These are phyloP conservation scores for Alligator sinensis DNA, from an alignment of 2,113 vertebrate species.

Conservation along the genomic window DNA sequence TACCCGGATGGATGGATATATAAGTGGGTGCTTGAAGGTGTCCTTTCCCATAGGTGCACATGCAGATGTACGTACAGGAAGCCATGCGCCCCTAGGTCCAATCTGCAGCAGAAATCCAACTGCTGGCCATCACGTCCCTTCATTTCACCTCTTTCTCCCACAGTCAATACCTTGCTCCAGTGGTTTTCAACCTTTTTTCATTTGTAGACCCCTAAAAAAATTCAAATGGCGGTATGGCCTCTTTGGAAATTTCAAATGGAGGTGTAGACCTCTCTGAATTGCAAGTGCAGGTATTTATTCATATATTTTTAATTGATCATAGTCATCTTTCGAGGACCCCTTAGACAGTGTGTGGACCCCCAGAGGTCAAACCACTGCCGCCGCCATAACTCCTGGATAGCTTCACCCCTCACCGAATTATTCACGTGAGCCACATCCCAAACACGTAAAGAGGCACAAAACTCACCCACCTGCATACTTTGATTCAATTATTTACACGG, in stretches of 20 bases:
- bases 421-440: fast-evolving
- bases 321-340: no score
- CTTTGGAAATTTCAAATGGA: no score
- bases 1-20: not conserved
- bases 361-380: no score
- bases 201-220: no score
- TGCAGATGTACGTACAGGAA: not conserved
- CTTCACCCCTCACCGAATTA: no score
- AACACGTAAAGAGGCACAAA: not conserved
- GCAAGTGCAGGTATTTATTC: no score
- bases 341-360: no score
- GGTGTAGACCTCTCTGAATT: no score
- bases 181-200: no score
- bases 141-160: not conserved
- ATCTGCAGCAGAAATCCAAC: not conserved
- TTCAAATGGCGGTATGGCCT: no score
- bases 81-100: not conserved
- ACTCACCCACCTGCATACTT: not conserved
- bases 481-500: not conserved
- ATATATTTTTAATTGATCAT: no score
- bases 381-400: not conserved
- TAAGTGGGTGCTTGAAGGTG: not conserved
- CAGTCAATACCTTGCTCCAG: no score
- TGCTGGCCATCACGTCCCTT: not conserved
- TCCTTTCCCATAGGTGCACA: not conserved